These are phyloP conservation scores for Pseudoips prasinana DNA, from an alignment of 2,888 invertebrate genomes.

Conservation along the genomic window DNA sequence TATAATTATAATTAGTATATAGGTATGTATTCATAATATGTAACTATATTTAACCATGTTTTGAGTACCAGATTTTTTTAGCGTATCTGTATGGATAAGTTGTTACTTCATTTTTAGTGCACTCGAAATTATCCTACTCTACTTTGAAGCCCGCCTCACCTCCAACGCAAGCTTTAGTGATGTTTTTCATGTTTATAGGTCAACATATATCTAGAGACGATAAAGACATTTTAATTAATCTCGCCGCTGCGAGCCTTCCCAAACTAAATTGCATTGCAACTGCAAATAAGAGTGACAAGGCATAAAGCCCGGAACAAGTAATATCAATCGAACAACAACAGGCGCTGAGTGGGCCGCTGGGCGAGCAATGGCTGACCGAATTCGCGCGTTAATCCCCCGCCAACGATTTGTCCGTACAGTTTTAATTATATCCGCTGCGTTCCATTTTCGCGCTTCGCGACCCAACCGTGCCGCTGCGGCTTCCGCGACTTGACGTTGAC, in stretches of 20 bases:
- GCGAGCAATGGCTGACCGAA: conserved; percentile 54
- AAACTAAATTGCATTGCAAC: too few species aligned
- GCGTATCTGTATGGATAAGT: too few species aligned
- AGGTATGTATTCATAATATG: not conserved
- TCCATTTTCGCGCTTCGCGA: conserved; percentile 71
- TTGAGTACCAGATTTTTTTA: too few species aligned
- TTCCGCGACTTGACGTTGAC: conserved; percentile 63
- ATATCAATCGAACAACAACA: conserved; percentile 25
- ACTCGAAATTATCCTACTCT: too few species aligned
- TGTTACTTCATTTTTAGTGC: too few species aligned
- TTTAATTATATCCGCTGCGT: conserved; percentile 79
- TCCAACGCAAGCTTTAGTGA: too few species aligned
- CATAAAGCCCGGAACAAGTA: not conserved
- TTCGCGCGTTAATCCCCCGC: conserved; percentile 64
- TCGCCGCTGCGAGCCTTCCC: too few species aligned
- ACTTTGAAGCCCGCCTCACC: too few species aligned
- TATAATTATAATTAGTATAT: not conserved
- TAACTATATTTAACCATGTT: too few species aligned
- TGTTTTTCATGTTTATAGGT: conserved; percentile 5
- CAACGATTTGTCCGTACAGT: conserved; percentile 67
- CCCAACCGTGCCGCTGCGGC: conserved; percentile 54
- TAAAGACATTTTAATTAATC: too few species aligned
- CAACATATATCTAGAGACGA: not conserved
- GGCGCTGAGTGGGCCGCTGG: conserved; percentile 24
- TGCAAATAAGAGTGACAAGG: conserved; percentile 7